These are phyloP conservation scores for Sternotherus odoratus DNA, from an alignment of 2,797 vertebrate species.

Conservation along the genomic window DNA sequence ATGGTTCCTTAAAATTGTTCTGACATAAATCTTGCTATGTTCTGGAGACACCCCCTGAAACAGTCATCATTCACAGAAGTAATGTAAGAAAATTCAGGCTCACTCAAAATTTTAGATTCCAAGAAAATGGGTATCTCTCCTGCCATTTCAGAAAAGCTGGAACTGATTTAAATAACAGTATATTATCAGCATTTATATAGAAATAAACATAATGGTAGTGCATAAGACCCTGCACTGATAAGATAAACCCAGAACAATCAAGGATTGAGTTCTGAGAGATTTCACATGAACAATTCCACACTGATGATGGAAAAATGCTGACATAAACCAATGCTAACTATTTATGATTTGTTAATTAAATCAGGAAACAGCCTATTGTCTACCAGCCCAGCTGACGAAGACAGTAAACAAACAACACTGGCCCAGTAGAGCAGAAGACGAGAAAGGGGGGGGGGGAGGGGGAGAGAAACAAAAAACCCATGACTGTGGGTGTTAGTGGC, in stretches of 20 bases:
- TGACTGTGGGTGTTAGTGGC: not conserved
- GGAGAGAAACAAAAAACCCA: not conserved
- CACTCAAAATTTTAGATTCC: not conserved
- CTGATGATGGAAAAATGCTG: not conserved
- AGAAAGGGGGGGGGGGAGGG: not conserved
- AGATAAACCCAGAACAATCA: not conserved
- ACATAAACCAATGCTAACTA: not conserved
- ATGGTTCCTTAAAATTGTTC: not conserved
- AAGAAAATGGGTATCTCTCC: fast-evolving
- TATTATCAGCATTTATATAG: fast-evolving
- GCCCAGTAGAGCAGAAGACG: not conserved
- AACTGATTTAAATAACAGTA: not conserved
- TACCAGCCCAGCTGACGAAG: not conserved
- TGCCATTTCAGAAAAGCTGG: fast-evolving
- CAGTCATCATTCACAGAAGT: not conserved
- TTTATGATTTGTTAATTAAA: not conserved
- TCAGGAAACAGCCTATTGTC: not conserved
- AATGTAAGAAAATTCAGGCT: not conserved
- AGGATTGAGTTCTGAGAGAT: not conserved
- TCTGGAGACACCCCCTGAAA: fast-evolving
- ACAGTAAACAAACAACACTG: not conserved
- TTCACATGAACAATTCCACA: not conserved
- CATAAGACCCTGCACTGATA: fast-evolving
- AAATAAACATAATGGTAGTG: not conserved
- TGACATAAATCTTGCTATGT: not conserved